These are phyloP conservation scores for Scatophagus argus DNA, from an alignment of 2,113 vertebrate genomes.

Conservation along the genomic window DNA sequence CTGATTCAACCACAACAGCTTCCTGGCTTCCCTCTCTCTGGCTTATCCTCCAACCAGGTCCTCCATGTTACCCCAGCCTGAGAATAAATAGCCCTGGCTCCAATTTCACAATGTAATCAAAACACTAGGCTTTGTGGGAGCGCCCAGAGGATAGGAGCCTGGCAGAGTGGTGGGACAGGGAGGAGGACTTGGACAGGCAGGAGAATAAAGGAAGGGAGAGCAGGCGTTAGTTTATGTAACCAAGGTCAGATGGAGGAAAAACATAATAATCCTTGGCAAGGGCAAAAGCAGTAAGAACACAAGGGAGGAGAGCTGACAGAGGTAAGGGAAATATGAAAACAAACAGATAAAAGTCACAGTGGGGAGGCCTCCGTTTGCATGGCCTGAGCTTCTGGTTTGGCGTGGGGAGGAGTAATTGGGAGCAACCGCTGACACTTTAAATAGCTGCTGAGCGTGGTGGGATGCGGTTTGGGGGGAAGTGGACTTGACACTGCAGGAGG, in stretches of 20 bases:
- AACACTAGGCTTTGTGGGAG: slow-evolving; percentile 67
- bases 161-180: slow-evolving; percentile 49
- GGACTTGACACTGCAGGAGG: slow-evolving; percentile 59
- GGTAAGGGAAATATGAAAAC: slow-evolving; percentile 72
- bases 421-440: slow-evolving; percentile 72
- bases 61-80: slow-evolving; percentile 35
- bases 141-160: slow-evolving; percentile 41
- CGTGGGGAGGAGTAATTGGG: slow-evolving; percentile 63
- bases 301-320: slow-evolving; percentile 30
- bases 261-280: slow-evolving; percentile 50
- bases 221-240: slow-evolving; percentile 69
- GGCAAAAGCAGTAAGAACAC: slow-evolving; percentile 38
- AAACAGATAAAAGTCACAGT: slow-evolving; percentile 65
- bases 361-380: slow-evolving; percentile 43
- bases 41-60: slow-evolving; percentile 29
- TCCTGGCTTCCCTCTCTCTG: slow-evolving; percentile 32
- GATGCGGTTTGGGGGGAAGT: slow-evolving; percentile 64
- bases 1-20: slow-evolving; percentile 50
- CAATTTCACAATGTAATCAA: slow-evolving; percentile 74
- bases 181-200: slow-evolving; percentile 32
- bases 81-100: slow-evolving; percentile 67
- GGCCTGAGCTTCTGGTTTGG: slow-evolving; percentile 60
- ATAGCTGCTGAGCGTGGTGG: slow-evolving; percentile 68
- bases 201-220: slow-evolving; percentile 44
- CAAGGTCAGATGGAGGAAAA: slow-evolving; percentile 68